Base-by-base conservation (phyloP, 2,888 invertebrate genomes). In the Taphrorychus bicolor region DNA sequence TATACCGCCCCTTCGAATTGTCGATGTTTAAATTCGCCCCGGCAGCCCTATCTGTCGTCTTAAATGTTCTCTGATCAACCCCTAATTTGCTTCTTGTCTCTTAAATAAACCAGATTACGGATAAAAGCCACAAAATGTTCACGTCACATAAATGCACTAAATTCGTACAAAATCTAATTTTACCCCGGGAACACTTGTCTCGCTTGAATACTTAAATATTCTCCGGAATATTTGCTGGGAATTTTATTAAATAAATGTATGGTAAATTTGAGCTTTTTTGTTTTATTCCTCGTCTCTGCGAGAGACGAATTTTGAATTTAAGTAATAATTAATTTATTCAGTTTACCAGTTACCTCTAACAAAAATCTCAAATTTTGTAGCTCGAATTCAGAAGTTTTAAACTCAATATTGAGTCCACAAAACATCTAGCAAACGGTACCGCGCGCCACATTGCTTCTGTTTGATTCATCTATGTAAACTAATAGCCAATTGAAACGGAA, bases 41-140 rank as follows among this genome's bases (percentile, higher is more conserved):
- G 70, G 49, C 62, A 54, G 32, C 66, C 62, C 59, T 59, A 58
- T 62, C 59, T 66, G 72, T 71, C 73, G 76, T 77, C 80, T 81
- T 80, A 80, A 80, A 80, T 78, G 80, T 77, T 79, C 78, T 70
- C 78, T 78, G 80, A 80, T 80, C 80, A 79, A 77, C 74, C 75
- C 80, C 80, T 80, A 81, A 81, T 81, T 81, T 79, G 79, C 76
- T 78, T 80, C 80, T 80, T 80, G 79, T 81, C 80, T 80, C 76
- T 76, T 77, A 78, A 80, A 80, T 79, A 79, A 80, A 80, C 78
- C 76, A 76, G 79, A 80, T 80, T 77, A 76, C 73, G 75, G 53
- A 45, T 59, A 63, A 69, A 75, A 72, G 69, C 75, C 75, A 70
- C 75, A 72, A 69, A 73, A 73, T 69, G 72, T 68, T 70, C 67